A percentile compares a stretch with the other conserved stretches of the same genome.
These are phyloP conservation scores for Ciconia maguari DNA, from an alignment of 2,113 vertebrate genomes.

Conservation along the genomic window DNA sequence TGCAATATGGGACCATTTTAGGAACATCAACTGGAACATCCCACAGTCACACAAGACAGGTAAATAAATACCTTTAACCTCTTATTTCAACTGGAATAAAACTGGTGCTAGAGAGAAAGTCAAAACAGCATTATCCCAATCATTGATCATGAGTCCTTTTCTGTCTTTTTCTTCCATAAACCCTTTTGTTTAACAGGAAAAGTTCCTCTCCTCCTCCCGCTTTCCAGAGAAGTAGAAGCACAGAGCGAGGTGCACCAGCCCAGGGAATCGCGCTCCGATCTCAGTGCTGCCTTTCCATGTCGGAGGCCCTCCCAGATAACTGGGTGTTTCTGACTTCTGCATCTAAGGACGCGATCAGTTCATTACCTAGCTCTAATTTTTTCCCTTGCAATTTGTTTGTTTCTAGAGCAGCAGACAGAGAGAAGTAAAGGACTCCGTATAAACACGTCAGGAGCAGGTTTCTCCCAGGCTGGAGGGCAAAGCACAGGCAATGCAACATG, in stretches of 20 bases:
- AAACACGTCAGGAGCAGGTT: slow-evolving; percentile 68
- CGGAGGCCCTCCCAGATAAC: background rate
- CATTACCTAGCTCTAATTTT: slow-evolving; percentile 26
- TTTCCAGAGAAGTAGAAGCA: background rate
- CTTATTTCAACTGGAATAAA: background rate
- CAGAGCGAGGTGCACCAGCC: background rate
- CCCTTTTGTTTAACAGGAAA: background rate
- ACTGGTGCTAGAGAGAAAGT: background rate
- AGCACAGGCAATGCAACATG: slow-evolving; percentile 55
- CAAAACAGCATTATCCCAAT: background rate
- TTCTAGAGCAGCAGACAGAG: slow-evolving; percentile 65
- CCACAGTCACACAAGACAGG: background rate
- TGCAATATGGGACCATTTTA: background rate
- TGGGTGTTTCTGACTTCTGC: slow-evolving; percentile 42
- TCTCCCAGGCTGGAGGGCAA: slow-evolving; percentile 71
- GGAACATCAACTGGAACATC: background rate
- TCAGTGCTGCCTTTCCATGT: background rate
- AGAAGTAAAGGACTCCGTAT: slow-evolving; percentile 50
- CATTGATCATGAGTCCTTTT: background rate
- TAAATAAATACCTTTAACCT: background rate
- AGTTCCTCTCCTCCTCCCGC: background rate
- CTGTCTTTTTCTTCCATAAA: background rate
- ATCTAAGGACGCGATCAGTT: slow-evolving; percentile 51
- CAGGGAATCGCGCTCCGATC: background rate
- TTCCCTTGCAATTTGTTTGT: slow-evolving; percentile 52